Evolutionary conservation across 92 coral and sea anemone species (phyloP), one percentile per base, ranked within the genome.

Genomic region (Isaurus tuberculatus): DNA sequence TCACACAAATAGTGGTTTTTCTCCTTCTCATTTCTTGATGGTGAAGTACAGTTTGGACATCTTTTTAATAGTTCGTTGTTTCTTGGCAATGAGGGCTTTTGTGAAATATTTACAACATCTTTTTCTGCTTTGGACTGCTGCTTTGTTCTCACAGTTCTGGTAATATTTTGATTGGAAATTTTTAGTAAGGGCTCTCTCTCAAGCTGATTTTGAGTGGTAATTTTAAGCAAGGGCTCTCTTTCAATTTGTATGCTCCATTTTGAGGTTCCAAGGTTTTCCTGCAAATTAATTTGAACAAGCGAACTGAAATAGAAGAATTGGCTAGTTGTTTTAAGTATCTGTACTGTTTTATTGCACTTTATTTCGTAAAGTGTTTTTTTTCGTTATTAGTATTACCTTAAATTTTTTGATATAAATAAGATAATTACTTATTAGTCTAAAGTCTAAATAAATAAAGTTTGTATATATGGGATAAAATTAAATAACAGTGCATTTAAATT

Each of bases 21-120:
- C 51, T 17, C 25, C 8, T 58, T 16, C 15, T 77, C 82, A 57
- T 34, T 33, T 25, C 82, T 77, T 11, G 82, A 77, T 32, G 82
- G 82, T 51, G 82, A 77, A 20, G 82, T 77, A 19, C 82, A 77
- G 10, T 55, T 77, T 77, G 82, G 82, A 58, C 82, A 77, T 77
- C 68, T 77, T 77, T 40, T 77, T 26, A 75, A 31, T 34, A 17
- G 20, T 19, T 26, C 70, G 6, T 6, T 32, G 13, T 31, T 23
- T 32, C 46, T 36, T 20, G 23, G 15, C 53, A 77, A 2, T 34
- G 32, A 23, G 33, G 69, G 22, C 14, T 5, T 77, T 58, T 77
- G 82, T 14, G 9, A 19, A 20, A 48, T 14, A 30, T 26, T 44
- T 32, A 3, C 69, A 58, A n/a, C n/a, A 30, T 57, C 7, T 77